These are phyloP conservation scores for Campylorhamphus procurvoides DNA, from an alignment of 2,113 vertebrate genomes.

Conservation along the genomic window DNA sequence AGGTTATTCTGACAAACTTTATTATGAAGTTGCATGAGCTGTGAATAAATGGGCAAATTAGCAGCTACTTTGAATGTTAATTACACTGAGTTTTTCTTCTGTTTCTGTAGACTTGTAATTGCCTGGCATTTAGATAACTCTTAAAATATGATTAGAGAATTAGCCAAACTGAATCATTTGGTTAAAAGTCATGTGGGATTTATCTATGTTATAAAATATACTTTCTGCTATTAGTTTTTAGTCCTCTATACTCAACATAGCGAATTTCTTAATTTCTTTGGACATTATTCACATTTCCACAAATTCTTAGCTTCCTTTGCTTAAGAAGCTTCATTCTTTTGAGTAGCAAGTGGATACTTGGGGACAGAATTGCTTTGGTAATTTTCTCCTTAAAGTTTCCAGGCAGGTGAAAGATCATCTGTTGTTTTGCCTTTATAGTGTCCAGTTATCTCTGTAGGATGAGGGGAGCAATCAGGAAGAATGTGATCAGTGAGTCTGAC, in stretches of 20 bases:
- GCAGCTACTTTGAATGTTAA: neutral
- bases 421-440: conserved; percentile 18
- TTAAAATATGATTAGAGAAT: conserved; percentile 2
- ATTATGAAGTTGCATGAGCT: conserved; percentile 28
- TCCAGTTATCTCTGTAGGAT: neutral
- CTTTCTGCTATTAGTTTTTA: neutral
- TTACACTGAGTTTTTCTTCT: neutral
- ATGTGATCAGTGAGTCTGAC: conserved; percentile 1
- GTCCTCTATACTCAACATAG: neutral
- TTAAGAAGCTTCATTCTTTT: neutral
- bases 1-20: neutral
- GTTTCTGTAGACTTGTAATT: conserved; percentile 9
- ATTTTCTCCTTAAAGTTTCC: conserved; percentile 47
- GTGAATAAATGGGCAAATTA: neutral
- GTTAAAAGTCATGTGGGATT: neutral
- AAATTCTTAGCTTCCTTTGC: neutral
- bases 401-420: conserved; percentile 6
- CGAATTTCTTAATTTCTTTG: neutral
- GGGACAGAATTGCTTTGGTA: conserved; percentile 23
- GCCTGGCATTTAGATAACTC: neutral
- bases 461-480: neutral
- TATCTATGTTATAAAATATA: neutral
- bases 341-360: neutral
- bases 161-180: neutral
- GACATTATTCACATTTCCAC: neutral